A percentile compares a stretch with the other conserved stretches of the same genome.
Conservation (phyloP, 2,888 invertebrate genomes). For the Hydriomena furcata region DNA sequence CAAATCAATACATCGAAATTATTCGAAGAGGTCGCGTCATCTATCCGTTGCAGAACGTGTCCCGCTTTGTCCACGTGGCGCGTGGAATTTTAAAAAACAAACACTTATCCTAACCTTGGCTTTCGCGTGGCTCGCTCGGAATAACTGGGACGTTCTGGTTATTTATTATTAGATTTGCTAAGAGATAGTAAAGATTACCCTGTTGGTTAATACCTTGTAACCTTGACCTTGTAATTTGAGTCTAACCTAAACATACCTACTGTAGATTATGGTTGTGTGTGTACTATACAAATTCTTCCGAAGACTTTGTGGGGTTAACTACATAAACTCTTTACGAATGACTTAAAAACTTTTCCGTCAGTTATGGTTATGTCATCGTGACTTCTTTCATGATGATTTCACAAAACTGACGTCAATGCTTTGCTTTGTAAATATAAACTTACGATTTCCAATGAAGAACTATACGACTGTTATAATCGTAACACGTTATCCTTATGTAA, state of each 20-base stretch:
- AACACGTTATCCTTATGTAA: slow-evolving; percentile 9
- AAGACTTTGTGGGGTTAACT: too few species aligned
- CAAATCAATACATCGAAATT: too few species aligned
- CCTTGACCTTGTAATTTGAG: too few species aligned
- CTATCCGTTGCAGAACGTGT: background rate
- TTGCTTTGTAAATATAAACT: slow-evolving; percentile 13
- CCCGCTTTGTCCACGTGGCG: slow-evolving; percentile 16
- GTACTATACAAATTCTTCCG: too few species aligned
- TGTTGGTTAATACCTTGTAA: too few species aligned
- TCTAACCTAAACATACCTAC: too few species aligned
- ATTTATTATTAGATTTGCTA: slow-evolving; percentile 13
- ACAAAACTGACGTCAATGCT: too few species aligned
- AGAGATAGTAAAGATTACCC: slow-evolving; percentile 11
- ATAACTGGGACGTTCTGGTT: slow-evolving; percentile 18
- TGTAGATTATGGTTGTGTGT: too few species aligned
- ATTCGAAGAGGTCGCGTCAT: slow-evolving; percentile 7
- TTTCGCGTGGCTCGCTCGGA: slow-evolving; percentile 16
- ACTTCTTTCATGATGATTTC: background rate
- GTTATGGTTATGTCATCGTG: too few species aligned
- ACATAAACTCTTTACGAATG: too few species aligned
- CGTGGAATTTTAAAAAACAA: slow-evolving; percentile 20
- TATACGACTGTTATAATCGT: background rate
- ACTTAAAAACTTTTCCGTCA: background rate
- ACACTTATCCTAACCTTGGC: slow-evolving; percentile 19
- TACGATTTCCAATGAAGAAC: slow-evolving; percentile 22